Evolutionary conservation across 2,113 vertebrate genomes (phyloP), one percentile per base, ranked within the genome.

Genomic region (Cebus imitator): DNA sequence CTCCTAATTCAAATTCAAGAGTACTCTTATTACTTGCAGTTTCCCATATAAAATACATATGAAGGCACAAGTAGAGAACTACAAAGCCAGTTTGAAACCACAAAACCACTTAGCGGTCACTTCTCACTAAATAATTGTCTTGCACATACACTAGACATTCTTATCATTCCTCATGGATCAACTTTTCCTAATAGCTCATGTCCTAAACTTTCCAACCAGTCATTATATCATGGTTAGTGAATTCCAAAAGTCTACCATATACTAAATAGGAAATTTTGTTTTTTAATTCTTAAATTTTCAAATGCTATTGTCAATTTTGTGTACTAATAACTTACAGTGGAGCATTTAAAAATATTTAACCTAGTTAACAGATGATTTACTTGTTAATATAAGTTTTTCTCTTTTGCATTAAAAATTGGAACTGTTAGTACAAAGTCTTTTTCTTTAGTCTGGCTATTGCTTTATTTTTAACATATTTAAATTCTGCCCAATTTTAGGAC

Each of bases 401-500:
- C 20, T 93, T 95, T 93, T 96, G 5, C 25, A 43, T 90, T 95
- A 79, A 96, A 57, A 95, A 14, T 91, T 96, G 21, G 83, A 93
- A 72, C 23, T 83, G 18, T 45, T 95, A 37, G 2, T 88, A 81
- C 32, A 92, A 37, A 70, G 64, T 70, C 9, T 87, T 95, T 97
- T 90, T 73, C 18, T 90, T 93, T 12, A 70, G 8, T 92, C 72
- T 93, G 16, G 43, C 72, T 94, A 80, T 76, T 96, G 25, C 57
- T 95, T 95, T 81, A 78, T 32, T 95, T 92, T 97, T 94, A 91
- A 61, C 32, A 78, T 94, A 17, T 96, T 95, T 40, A 61, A 88
- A 75, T 91, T 91, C 20, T 87, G n/a, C 37, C 37, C 82, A 76
- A n/a, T 94, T 93, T 88, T 73, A 91, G 40, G 43, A 58, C 43